Percentiles rank a stretch among this genome's conserved stretches.
Evolutionary conservation across 2,888 invertebrate species (phyloP).

Genomic region (Drepana falcataria): DNA sequence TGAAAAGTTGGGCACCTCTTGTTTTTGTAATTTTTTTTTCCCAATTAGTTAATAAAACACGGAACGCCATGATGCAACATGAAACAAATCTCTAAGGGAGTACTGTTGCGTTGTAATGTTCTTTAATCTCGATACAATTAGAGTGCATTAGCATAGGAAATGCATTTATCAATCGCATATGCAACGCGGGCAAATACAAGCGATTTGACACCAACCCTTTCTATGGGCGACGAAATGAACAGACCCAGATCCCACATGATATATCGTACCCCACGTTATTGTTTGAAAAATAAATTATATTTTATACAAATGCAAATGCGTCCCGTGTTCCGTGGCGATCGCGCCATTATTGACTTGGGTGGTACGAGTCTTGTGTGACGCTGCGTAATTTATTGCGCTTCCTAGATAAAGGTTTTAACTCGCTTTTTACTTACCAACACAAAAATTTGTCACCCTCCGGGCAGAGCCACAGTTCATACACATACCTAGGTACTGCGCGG

Average conservation of each 20-base stretch:
- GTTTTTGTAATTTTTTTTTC: too few species aligned
- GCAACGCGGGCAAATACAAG: constrained; percentile 37
- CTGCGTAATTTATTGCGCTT: constrained; percentile 15
- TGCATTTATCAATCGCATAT: constrained; percentile 62
- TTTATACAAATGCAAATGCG: constrained; percentile 58
- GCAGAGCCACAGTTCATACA: too few species aligned
- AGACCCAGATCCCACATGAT: constrained; percentile 70
- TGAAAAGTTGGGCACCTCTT: too few species aligned
- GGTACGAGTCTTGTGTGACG: constrained; percentile 14
- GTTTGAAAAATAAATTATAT: constrained; percentile 21
- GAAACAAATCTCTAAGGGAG: constrained; percentile 15
- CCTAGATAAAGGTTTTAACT: too few species aligned
- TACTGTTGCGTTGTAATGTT: constrained; percentile 9
- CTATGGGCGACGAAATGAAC: constrained; percentile 54
- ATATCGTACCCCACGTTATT: constrained; percentile 54
- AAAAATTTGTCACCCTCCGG: too few species aligned
- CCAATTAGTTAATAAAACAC: too few species aligned
- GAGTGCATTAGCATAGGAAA: constrained; percentile 64
- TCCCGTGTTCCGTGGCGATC: constrained; percentile 26
- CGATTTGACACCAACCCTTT: constrained; percentile 35
- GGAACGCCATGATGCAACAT: background rate
- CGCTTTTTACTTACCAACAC: too few species aligned
- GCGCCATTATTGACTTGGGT: constrained; percentile 24
- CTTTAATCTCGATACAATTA: constrained; percentile 72
- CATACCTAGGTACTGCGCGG: too few species aligned